Base-by-base conservation (phyloP, 2,113 vertebrate genomes). In the Platysteira castanea region DNA sequence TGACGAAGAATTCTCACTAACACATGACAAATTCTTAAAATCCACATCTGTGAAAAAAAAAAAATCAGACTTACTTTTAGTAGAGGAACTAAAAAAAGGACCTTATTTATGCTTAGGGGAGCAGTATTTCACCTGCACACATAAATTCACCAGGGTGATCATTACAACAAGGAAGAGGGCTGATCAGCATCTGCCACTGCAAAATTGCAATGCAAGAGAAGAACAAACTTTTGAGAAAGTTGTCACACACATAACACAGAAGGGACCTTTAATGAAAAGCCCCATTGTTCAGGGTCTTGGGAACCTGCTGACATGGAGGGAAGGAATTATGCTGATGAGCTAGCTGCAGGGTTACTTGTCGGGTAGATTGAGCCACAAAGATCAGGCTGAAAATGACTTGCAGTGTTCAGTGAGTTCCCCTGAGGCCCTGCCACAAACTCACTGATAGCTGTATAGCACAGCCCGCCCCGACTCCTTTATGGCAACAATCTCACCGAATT, bases 261-360 rank as follows among this genome's bases (percentile, higher is more conserved):
- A 47, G 31, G 81, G 88, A 33, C 26, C 77, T 81, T 73, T 23
- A 73, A 65, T 95, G 84, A 97, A 96, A 96, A 93, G 96, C 77
- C 31, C 57, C 37, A 65, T 97, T 97, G 95, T 97, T 89, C 61
- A 14, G 84, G 74, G 89, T 87, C 94, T 96, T 96, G 91, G 94
- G 94, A 97, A 96, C 84, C 69, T 82, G 93, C 89, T 96, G 94
- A 93, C 87, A 79, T 8, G 41, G 78, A 89, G 69, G 42, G 78
- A 95, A 94, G 84, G 93, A 96, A 94, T 96, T 94, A 94, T 83
- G 93, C 28, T 95, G 93, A 96, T 91, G 91, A 97, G 87, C 52
- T 64, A 79, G 81, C 87, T 89, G 87, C 69, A 76, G 87, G 17
- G 44, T 79, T 92, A 44, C 73, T 94, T 71, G 76, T 53, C 53